phyloP scores from a whole-genome alignment of 2,113 vertebrate species.

The Neotoma lepida region DNA sequence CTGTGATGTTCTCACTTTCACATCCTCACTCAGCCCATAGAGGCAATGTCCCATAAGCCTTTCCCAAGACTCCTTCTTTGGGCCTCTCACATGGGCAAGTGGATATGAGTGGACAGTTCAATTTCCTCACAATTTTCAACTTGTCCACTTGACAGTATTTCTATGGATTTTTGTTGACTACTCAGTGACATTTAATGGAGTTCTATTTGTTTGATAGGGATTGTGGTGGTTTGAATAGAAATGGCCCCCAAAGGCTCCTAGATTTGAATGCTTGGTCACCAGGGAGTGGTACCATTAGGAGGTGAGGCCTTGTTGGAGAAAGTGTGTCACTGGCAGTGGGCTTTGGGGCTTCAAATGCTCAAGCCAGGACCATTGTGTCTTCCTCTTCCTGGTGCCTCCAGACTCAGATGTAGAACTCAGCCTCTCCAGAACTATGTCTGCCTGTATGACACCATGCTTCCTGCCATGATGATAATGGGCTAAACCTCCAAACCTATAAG shows the following conservation, averaged over 20 bases:
- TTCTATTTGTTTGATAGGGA: not conserved
- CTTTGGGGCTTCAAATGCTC: not conserved
- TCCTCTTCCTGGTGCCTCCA: not conserved
- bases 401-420: not conserved
- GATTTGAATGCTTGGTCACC: no score
- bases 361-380: not conserved
- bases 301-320: not conserved
- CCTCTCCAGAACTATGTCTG: not conserved
- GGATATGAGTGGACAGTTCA: not conserved
- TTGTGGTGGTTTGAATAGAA: not conserved
- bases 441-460: not conserved
- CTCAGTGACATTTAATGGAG: not conserved
- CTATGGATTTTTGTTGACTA: constrained; percentile 8
- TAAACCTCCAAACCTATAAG: not conserved
- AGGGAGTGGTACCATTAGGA: not conserved
- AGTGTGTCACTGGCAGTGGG: not conserved
- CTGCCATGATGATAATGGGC: not conserved
- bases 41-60: not conserved
- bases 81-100: not conserved
- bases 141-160: not conserved
- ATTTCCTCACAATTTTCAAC: not conserved
- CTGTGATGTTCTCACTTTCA: not conserved
- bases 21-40: not conserved
- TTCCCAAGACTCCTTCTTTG: not conserved
- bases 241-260: not conserved